A percentile compares a stretch with the other conserved stretches of the same genome.
These are phyloP conservation scores for Eledone cirrhosa DNA, from an alignment of 2,888 invertebrate genomes.

Conservation along the genomic window DNA sequence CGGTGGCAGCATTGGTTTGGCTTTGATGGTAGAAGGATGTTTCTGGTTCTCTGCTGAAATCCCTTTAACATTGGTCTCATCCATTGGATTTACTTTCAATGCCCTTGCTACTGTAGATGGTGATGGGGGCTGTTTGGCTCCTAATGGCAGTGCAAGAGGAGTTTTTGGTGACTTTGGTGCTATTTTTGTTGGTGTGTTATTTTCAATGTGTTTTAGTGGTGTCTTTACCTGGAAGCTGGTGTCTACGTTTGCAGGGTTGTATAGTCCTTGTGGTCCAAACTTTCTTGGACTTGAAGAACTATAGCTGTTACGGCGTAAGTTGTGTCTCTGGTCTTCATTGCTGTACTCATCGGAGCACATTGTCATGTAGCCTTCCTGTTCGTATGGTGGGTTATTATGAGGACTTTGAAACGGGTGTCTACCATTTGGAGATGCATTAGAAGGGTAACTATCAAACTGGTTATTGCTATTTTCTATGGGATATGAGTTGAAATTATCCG, in stretches of 20 bases:
- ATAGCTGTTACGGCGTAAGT: not conserved
- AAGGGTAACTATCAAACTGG: too few species aligned
- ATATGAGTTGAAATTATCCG: too few species aligned
- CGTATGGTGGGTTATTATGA: too few species aligned
- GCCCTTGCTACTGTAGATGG: slow-evolving; percentile 8
- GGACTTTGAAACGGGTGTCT: too few species aligned
- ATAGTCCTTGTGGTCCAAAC: not conserved
- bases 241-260: slow-evolving; percentile 14
- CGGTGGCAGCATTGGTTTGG: not conserved
- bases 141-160: not conserved
- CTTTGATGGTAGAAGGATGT: not conserved
- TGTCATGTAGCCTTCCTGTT: too few species aligned
- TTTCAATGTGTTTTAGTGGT: slow-evolving; percentile 3
- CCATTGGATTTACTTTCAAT: not conserved
- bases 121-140: not conserved
- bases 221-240: not conserved
- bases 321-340: not conserved
- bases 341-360: not conserved
- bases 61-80: slow-evolving; percentile 5
- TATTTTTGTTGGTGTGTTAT: not conserved
- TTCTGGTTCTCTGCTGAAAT: not conserved
- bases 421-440: too few species aligned
- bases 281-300: not conserved
- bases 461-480: too few species aligned
- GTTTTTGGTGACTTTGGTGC: slow-evolving; percentile 19